Evolutionary conservation across 2,888 invertebrate species (phyloP).

Genomic region (Eupithecia centaureata): DNA sequence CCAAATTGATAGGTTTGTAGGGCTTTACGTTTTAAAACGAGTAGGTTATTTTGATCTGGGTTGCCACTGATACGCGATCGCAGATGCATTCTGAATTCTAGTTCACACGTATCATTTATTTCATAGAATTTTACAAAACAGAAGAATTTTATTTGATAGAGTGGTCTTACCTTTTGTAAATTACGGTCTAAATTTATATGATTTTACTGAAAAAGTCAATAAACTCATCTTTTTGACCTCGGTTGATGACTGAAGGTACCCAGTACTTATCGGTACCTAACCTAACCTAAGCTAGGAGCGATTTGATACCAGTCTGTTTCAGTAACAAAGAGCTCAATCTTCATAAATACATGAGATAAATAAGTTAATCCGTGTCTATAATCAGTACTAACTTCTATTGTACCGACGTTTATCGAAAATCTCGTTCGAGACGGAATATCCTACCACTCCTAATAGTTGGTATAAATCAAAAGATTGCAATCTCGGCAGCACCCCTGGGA

Average conservation of each 20-base stretch:
- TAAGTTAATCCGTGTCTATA: slow-evolving; percentile 76
- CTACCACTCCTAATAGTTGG: slow-evolving; percentile 83
- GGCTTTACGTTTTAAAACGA: not conserved
- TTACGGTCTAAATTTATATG: not conserved
- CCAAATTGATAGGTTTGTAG: slow-evolving; percentile 14
- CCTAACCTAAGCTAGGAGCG: not conserved
- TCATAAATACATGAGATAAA: slow-evolving; percentile 45
- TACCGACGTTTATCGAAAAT: slow-evolving; percentile 76
- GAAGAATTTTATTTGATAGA: too few species aligned
- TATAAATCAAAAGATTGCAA: slow-evolving; percentile 85
- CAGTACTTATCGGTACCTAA: not conserved
- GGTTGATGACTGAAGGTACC: not conserved
- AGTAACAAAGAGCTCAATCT: slow-evolving; percentile 43
- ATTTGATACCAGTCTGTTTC: slow-evolving; percentile 5
- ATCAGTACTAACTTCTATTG: slow-evolving; percentile 78
- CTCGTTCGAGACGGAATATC: slow-evolving; percentile 78
- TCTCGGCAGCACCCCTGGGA: slow-evolving; percentile 83
- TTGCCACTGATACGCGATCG: not conserved
- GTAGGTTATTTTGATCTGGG: slow-evolving; percentile 1
- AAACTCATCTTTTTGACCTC: too few species aligned
- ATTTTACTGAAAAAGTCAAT: too few species aligned
- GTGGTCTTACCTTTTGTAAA: not conserved
- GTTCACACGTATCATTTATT: not conserved
- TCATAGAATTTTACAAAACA: not conserved
- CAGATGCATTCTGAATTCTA: not conserved